A percentile compares a stretch with the other conserved stretches of the same genome.
Conservation (phyloP, 2,888 invertebrate species). For the Rotaria sp. region DNA sequence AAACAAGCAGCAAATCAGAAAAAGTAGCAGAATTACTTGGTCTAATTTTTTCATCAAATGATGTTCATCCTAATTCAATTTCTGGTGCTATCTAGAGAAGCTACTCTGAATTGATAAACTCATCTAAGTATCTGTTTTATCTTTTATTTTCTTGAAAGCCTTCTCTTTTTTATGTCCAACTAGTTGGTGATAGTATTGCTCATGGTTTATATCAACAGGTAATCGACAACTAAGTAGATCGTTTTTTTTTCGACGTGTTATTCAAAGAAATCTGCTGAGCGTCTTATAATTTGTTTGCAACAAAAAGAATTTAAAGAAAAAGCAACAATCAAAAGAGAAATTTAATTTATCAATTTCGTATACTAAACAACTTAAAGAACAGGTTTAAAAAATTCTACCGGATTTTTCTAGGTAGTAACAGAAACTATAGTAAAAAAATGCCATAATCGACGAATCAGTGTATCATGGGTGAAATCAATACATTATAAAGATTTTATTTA, state of each 20-base stretch:
- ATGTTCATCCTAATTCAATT: background rate
- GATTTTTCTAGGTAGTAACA: background rate
- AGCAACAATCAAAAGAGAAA: slow-evolving; percentile 65
- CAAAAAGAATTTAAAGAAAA: slow-evolving; percentile 58
- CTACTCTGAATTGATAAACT: background rate
- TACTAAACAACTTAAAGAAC: slow-evolving; percentile 71
- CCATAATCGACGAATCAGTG: background rate
- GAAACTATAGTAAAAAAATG: background rate
- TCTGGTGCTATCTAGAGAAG: background rate
- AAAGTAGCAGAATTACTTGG: background rate
- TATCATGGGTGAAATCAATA: background rate
- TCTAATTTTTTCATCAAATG: background rate
- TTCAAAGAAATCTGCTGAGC: slow-evolving; percentile 55
- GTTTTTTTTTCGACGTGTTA: slow-evolving; percentile 58
- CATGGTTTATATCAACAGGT: slow-evolving; percentile 57
- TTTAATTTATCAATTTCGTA: slow-evolving; percentile 67
- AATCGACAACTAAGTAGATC: slow-evolving; percentile 50
- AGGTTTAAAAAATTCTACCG: no score
- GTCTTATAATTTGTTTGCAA: background rate
- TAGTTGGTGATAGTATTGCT: slow-evolving; percentile 61
- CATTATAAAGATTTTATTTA: background rate
- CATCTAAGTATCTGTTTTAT: background rate
- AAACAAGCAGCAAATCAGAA: background rate
- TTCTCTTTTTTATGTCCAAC: background rate
- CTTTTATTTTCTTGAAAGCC: background rate